A percentile compares a stretch with the other conserved stretches of the same genome.
These are phyloP conservation scores for Trematocara nigrifrons DNA, from an alignment of 2,113 vertebrate genomes.

Conservation along the genomic window DNA sequence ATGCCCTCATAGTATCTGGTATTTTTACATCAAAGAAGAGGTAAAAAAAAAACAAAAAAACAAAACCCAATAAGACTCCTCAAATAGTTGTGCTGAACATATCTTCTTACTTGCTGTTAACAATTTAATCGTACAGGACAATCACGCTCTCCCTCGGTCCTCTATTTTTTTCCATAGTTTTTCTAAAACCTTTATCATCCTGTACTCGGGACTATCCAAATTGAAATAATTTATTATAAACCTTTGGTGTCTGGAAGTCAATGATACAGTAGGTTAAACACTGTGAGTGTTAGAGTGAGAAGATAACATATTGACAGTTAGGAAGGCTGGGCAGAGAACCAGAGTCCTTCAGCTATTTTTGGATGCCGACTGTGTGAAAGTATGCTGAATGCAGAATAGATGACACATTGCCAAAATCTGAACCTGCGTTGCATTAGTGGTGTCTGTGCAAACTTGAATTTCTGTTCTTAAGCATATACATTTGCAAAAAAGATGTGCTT, in stretches of 20 bases:
- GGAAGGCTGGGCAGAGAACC: constrained; percentile 56
- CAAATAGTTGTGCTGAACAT: not conserved
- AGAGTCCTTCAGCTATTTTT: constrained; percentile 73
- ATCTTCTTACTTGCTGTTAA: not conserved
- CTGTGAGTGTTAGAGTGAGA: constrained; percentile 22
- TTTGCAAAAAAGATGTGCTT: not conserved
- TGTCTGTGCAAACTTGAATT: constrained; percentile 10
- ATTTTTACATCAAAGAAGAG: constrained; percentile 42
- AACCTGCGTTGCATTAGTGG: constrained; percentile 31
- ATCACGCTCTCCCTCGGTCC: not conserved
- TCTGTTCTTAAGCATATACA: not conserved
- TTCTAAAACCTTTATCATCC: not conserved
- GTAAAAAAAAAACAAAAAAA: not conserved
- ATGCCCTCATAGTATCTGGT: constrained; percentile 16
- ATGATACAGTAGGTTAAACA: constrained; percentile 18
- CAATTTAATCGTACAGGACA: not conserved
- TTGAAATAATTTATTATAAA: constrained; percentile 2
- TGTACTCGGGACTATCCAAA: not conserved
- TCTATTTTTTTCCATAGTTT: not conserved
- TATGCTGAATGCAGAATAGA: constrained; percentile 53
- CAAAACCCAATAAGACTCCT: not conserved
- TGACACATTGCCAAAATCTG: constrained; percentile 62
- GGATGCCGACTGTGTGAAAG: constrained; percentile 72
- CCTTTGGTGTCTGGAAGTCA: not conserved
- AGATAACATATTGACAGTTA: constrained; percentile 67